Evolutionary conservation across 2,797 vertebrate genomes (phyloP), one percentile per base, ranked within the genome.

Genomic region (Florisuga fusca): DNA sequence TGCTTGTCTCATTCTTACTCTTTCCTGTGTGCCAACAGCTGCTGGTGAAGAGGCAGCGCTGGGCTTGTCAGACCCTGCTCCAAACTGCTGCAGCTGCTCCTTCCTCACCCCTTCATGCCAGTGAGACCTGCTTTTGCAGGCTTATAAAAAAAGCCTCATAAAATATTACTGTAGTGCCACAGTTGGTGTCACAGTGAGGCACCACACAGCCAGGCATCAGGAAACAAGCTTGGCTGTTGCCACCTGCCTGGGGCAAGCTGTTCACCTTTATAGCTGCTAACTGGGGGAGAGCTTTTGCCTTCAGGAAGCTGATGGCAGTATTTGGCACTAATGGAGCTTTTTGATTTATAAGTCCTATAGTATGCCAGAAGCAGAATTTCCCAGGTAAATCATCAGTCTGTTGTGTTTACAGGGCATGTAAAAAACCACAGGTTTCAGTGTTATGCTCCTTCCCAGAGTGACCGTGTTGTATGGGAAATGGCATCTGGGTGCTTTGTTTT

Each of bases 101-200:
- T 54, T 57, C 55, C 55, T 93, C 71, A 57, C 76, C 55, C 73
- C 63, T 73, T 19, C 1, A 2, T 76, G 67, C 83, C 64, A 41
- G 27, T 34, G 59, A 74, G 84, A 93, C 74, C 48, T 69, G 80
- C 59, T 77, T 93, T 81, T 87, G 63, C 71, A 69, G 71, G 48
- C 84, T 85, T 53, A 55, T 75, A 71, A 86, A 66, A 94, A 94
- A 85, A 36, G 8, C 31, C 21, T 91, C 83, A 63, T 93, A 59
- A 95, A 96, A 79, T 76, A 90, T 84, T 90, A 38, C 76, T 76
- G 41, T 62, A 31, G 26, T 90, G 74, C 63, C 2, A 5, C 22
- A 36, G 43, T 73, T 59, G 76, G 87, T 75, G 90, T 88, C 90
- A 59, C 83, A 67, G 73, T 5, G 1, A 81, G 83, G 88, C 66